phyloP scores from a whole-genome alignment of 2,888 invertebrate genomes.

The Ennomos erosarius region DNA sequence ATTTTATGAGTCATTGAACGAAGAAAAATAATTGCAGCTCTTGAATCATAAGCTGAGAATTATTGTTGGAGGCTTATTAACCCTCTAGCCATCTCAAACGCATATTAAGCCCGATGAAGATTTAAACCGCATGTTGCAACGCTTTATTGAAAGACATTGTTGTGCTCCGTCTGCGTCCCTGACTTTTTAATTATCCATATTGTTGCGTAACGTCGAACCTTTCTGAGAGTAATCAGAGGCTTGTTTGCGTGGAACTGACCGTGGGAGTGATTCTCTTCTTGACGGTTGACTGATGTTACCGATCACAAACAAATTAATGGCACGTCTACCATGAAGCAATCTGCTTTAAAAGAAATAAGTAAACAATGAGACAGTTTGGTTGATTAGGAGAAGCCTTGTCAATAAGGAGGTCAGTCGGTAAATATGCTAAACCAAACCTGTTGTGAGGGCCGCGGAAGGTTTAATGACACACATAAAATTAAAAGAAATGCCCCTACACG shows the following conservation, averaged over 20 bases:
- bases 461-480: slow-evolving; percentile 43
- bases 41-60: slow-evolving; percentile 39
- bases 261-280: slow-evolving; percentile 69
- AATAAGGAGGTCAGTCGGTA: slow-evolving; percentile 43
- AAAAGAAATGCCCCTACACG: slow-evolving; percentile 41
- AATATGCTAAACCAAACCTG: slow-evolving; percentile 37
- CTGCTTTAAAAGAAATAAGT: slow-evolving; percentile 44
- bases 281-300: slow-evolving; percentile 80
- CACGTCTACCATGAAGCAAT: slow-evolving; percentile 59
- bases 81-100: slow-evolving; percentile 51
- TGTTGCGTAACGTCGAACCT: slow-evolving; percentile 57
- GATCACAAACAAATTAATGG: slow-evolving; percentile 74
- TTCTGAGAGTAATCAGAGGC: slow-evolving; percentile 56
- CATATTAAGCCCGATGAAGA: slow-evolving; percentile 41
- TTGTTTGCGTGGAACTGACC: slow-evolving; percentile 59
- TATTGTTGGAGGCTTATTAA: slow-evolving; percentile 49
- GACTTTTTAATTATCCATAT: slow-evolving; percentile 61
- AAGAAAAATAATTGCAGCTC: slow-evolving; percentile 49
- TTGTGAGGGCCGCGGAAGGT: slow-evolving; percentile 41
- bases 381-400: slow-evolving; percentile 52
- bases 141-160: slow-evolving; percentile 45
- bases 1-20: slow-evolving; percentile 60
- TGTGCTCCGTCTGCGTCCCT: slow-evolving; percentile 48
- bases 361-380: slow-evolving; percentile 55
- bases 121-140: slow-evolving; percentile 41